Conservation (phyloP, 2,797 vertebrate genomes). For the Petrocephalus schoutedeni region DNA sequence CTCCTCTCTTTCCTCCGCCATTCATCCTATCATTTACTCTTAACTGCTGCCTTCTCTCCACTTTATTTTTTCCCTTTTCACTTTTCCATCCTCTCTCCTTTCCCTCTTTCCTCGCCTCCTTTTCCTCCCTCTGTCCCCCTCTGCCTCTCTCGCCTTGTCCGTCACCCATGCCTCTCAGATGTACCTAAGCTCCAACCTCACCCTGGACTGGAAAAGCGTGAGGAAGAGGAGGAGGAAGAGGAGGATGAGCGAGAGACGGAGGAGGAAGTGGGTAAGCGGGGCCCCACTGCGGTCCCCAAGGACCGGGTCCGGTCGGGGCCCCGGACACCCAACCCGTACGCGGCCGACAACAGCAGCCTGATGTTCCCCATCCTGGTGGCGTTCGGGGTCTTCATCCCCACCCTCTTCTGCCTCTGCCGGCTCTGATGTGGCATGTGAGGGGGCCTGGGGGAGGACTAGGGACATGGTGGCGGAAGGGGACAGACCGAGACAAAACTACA, state of each 20-base stretch:
- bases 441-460: conserved; percentile 12
- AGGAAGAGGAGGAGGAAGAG: conserved; percentile 87
- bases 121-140: neutral
- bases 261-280: conserved; percentile 81
- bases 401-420: conserved; percentile 97
- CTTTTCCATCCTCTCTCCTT: neutral
- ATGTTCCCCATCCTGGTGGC: conserved; percentile 98
- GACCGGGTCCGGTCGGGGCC: conserved; percentile 89
- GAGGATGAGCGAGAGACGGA: conserved; percentile 81
- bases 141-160: neutral
- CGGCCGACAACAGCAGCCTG: conserved; percentile 98
- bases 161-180: conserved; percentile 59
- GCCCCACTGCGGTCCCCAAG: conserved; percentile 73
- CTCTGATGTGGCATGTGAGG: conserved; percentile 69
- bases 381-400: conserved; percentile 98
- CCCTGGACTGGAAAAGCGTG: conserved; percentile 85
- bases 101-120: neutral
- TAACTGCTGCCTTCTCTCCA: too few species aligned
- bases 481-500: neutral
- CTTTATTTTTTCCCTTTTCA: neutral
- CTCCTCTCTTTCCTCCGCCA: neutral
- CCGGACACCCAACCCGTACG: conserved; percentile 92
- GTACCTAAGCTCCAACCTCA: conserved; percentile 96
- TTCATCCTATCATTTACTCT: neutral
- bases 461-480: conserved; percentile 10